These are phyloP conservation scores for Myotis daubentonii DNA, from an alignment of 2,797 vertebrate genomes.

Conservation along the genomic window DNA sequence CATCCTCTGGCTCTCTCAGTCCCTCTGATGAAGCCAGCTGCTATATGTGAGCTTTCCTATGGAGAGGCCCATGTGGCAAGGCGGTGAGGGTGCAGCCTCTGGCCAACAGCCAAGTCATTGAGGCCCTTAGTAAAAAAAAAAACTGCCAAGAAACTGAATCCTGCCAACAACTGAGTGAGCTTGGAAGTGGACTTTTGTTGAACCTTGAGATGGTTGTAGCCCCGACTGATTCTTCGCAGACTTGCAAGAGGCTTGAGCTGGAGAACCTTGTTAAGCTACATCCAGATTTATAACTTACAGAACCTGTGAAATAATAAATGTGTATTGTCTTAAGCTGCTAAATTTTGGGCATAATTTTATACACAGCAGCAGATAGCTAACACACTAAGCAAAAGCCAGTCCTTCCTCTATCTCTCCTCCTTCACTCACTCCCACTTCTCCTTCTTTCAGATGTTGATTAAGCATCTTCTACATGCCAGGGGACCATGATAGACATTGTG, in stretches of 20 bases:
- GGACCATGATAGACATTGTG: neutral
- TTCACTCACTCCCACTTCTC: neutral
- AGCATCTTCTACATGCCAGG: neutral
- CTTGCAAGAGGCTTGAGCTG: neutral
- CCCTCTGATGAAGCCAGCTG: neutral
- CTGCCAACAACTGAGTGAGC: neutral
- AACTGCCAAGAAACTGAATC: neutral
- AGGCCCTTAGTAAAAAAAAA: slow-evolving; percentile 3
- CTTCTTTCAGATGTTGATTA: neutral
- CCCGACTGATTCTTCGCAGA: neutral
- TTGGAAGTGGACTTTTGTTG: neutral
- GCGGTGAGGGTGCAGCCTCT: neutral
- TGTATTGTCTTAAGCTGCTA: neutral
- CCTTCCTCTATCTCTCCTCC: neutral
- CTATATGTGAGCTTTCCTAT: neutral
- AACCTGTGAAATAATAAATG: neutral
- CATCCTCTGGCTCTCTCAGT: neutral
- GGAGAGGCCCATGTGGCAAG: neutral
- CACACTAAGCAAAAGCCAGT: neutral
- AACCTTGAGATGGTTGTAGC: neutral
- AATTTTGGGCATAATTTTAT: neutral
- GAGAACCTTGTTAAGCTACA: neutral
- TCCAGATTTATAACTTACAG: neutral
- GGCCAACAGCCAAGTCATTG: neutral
- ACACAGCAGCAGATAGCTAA: neutral